Evolutionary conservation across 2,797 vertebrate species (phyloP), one percentile per base, ranked within the genome.

Genomic region (Sebastes minor): DNA sequence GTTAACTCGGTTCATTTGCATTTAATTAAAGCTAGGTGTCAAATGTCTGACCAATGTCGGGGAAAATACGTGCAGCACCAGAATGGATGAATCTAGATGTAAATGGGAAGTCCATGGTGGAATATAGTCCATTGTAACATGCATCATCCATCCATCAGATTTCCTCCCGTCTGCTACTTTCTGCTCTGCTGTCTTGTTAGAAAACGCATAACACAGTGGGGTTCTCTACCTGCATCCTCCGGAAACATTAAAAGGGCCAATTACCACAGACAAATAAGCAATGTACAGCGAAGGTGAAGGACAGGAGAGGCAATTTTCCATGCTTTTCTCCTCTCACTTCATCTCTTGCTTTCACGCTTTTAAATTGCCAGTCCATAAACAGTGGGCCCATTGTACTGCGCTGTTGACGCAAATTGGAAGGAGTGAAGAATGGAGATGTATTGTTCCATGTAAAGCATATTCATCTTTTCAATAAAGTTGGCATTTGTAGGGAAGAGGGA

Each of bases 391-490:
- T 91, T 92, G 87, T 90, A 77, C 81, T 75, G 56, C 20, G 74
- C 86, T 91, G 85, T 89, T 91, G 89, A 89, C 86, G 90, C 71
- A 91, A 91, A 89, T 90, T 83, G 85, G 74, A 92, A 83, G 67
- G 77, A 78, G 71, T 81, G 83, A 89, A 87, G 80, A 89, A 93
- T 76, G 86, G 81, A 89, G 80, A 91, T 72, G 82, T 83, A 89
- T 88, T 86, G 86, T 86, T 90, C 83, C 79, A 83, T 74, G 65
- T 85, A 82, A 89, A 84, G 72, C 83, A 80, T 88, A 92, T 91
- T 92, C 77, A 91, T 92, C 84, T 89, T 90, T 92, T 86, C 78
- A 83, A 86, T 84, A 86, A 87, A 89, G 88, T 86, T 87, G 87
- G 77, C 76, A 85, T 67, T 76, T 71, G 82, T 59, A 59, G 65